Percentiles rank a stretch among this genome's conserved stretches.
phyloP scores from a whole-genome alignment of 2,797 vertebrate genomes.

The Triplophysa bombifrons region DNA sequence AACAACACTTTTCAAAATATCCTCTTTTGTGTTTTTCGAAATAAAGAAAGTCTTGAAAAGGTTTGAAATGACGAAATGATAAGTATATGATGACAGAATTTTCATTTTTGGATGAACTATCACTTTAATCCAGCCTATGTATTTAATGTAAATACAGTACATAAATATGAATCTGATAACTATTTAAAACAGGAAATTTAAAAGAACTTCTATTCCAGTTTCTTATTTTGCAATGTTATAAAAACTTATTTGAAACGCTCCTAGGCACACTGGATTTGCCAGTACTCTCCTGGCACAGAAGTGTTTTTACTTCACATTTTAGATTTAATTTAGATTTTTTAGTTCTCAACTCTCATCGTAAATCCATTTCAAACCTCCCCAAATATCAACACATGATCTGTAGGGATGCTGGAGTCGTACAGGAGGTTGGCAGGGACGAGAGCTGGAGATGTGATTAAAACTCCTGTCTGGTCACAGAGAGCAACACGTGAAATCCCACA shows the following conservation, averaged over 20 bases:
- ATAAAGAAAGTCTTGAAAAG: too few species aligned
- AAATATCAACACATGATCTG: slow-evolving; percentile 9
- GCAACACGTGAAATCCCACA: slow-evolving; percentile 62
- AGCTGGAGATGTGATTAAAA: slow-evolving; percentile 71
- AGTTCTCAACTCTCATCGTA: neutral
- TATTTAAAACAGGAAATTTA: neutral
- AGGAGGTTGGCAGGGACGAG: slow-evolving; percentile 63
- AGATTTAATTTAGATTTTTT: slow-evolving; percentile 13
- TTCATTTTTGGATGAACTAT: too few species aligned
- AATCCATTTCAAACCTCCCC: neutral
- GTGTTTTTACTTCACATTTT: slow-evolving; percentile 26
- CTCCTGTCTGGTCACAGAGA: slow-evolving; percentile 56
- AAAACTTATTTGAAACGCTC: slow-evolving; percentile 6
- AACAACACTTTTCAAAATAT: too few species aligned
- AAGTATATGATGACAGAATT: too few species aligned
- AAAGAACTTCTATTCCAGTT: neutral
- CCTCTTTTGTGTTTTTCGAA: too few species aligned
- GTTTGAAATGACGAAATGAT: too few species aligned
- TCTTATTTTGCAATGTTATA: slow-evolving; percentile 1
- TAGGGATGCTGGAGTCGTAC: slow-evolving; percentile 49
- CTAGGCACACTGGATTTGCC: neutral
- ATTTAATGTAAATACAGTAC: neutral
- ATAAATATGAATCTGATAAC: neutral
- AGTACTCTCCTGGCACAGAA: slow-evolving; percentile 15
- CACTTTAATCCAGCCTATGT: neutral